Conservation (phyloP, 2,113 vertebrate species). For the Hylia prasina region DNA sequence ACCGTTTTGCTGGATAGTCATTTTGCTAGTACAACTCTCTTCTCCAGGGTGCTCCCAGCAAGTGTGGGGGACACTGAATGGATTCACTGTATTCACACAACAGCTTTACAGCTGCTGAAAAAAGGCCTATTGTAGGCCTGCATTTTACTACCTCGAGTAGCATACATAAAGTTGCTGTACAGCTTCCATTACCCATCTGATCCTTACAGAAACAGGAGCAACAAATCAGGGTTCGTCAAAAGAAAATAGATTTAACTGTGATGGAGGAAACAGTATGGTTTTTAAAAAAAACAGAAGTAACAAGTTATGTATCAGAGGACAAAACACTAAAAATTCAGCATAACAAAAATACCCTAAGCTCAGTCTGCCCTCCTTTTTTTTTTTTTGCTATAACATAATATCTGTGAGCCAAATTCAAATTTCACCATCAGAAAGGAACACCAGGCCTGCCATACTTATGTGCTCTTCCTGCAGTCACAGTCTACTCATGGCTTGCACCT, state of each 20-base stretch:
- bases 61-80: slow-evolving; percentile 25
- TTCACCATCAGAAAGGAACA: neutral
- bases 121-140: neutral
- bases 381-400: neutral
- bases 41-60: slow-evolving; percentile 12
- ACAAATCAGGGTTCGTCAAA: neutral
- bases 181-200: slow-evolving; percentile 50
- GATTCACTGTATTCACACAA: slow-evolving; percentile 12
- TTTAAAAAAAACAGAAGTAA: neutral
- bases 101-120: slow-evolving; percentile 18
- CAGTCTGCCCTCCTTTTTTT: neutral
- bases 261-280: neutral
- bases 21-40: neutral
- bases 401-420: neutral
- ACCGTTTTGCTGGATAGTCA: neutral
- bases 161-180: slow-evolving; percentile 53
- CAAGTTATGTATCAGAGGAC: neutral
- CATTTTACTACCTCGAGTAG: slow-evolving; percentile 20
- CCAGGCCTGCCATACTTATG: rapidly evolving
- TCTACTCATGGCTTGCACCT: neutral
- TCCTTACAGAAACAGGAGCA: slow-evolving; percentile 21
- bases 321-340: neutral
- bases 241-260: neutral
- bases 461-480: neutral
- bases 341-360: neutral